Conservation (phyloP, 1,140 invertebrate species). For the Aradophagus sp. region DNA sequence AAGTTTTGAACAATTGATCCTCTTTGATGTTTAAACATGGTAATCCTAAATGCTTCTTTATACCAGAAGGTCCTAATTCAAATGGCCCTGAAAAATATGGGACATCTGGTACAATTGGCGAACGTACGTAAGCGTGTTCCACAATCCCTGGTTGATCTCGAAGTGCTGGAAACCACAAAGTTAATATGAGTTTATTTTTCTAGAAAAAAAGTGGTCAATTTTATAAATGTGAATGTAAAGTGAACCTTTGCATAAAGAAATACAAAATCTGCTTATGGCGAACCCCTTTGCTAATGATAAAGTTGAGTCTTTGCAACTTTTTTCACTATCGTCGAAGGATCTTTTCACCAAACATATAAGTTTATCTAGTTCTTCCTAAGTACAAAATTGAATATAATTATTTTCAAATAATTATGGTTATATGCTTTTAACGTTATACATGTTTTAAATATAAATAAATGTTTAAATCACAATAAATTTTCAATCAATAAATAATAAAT, state of each 20-base stretch:
- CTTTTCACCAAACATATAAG: slow-evolving; percentile 66
- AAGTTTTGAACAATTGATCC: slow-evolving; percentile 70
- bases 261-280: slow-evolving; percentile 76
- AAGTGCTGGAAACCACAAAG: slow-evolving; percentile 70
- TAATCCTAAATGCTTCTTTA: slow-evolving; percentile 76
- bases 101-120: slow-evolving; percentile 67
- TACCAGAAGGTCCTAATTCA: slow-evolving; percentile 71
- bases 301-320: slow-evolving; percentile 49
- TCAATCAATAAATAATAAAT: slow-evolving; percentile 4
- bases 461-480: not conserved
- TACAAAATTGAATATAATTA: too few relatives aligned
- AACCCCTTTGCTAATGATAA: slow-evolving; percentile 75
- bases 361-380: slow-evolving; percentile 70
- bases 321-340: slow-evolving; percentile 52
- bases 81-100: slow-evolving; percentile 71
- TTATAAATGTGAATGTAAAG: not conserved
- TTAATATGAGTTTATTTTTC: too few relatives aligned
- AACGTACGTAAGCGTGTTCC: slow-evolving; percentile 77
- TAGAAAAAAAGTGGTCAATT: not conserved
- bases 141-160: slow-evolving; percentile 72
- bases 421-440: too few relatives aligned
- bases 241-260: slow-evolving; percentile 74
- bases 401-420: too few relatives aligned
- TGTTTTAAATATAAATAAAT: too few relatives aligned
- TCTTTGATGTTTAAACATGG: slow-evolving; percentile 76